A percentile compares a stretch with the other conserved stretches of the same genome.
phyloP scores from a whole-genome alignment of 64 coral and sea anemone species.

The Dendrophyllia cribrosa region DNA sequence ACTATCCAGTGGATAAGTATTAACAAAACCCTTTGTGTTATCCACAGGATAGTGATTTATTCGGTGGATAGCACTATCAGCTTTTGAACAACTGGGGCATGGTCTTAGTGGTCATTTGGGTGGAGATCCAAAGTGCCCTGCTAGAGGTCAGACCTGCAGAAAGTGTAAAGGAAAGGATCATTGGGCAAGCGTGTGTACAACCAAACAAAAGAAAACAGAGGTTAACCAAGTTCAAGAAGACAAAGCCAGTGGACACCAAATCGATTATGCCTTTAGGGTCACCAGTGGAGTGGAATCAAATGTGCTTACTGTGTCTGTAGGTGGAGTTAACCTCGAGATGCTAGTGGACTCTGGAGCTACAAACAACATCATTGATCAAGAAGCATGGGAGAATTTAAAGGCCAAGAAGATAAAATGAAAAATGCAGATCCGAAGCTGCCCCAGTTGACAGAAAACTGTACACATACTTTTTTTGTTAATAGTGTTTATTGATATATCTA shows the following conservation, averaged over 20 bases:
- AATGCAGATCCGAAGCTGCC: constrained; percentile 17
- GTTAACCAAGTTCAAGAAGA: neutral
- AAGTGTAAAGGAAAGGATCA: constrained; percentile 34
- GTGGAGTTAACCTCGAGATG: constrained; percentile 5
- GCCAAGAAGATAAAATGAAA: constrained; percentile 22
- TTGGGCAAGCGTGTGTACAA: constrained; percentile 45
- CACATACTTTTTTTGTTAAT: too few relatives aligned
- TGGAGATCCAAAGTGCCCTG: constrained; percentile 40
- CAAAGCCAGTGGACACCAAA: neutral
- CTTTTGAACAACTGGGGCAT: too few relatives aligned
- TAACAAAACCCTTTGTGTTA: too few relatives aligned
- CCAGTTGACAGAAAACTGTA: neutral
- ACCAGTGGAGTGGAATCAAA: constrained; percentile 5
- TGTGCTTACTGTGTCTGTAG: constrained; percentile 18
- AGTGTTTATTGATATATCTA: too few relatives aligned
- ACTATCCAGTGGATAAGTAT: too few relatives aligned
- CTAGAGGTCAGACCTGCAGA: constrained; percentile 32
- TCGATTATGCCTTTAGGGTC: neutral
- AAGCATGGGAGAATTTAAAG: constrained; percentile 12
- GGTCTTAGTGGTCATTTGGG: constrained; percentile 14
- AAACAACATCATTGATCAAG: constrained; percentile 26
- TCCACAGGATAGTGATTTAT: too few relatives aligned
- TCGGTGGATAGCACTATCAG: too few relatives aligned
- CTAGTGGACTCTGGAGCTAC: constrained; percentile 50
- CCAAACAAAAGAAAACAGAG: constrained; percentile 29